Evolutionary conservation across 1,140 invertebrate species (phyloP), one percentile per base, ranked within the genome.

Genomic region (Zaprionus tsacasi): DNA sequence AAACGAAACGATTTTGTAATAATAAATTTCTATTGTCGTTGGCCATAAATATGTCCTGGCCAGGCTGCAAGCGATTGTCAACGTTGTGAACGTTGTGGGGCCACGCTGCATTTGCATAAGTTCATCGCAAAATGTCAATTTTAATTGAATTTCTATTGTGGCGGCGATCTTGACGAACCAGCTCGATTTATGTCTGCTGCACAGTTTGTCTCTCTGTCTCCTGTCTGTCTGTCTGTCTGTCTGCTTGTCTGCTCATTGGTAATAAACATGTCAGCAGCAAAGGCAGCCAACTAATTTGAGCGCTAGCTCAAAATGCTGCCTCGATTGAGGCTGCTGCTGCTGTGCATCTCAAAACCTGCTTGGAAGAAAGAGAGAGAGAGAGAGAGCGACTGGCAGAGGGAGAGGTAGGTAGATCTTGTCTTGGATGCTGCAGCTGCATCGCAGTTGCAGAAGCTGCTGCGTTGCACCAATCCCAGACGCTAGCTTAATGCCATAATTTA

Each of bases 401-500:
- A 48, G 45, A 64, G 45, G 6, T 15, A 75, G 67, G n/a, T 6
- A 75, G 67, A 75, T 75, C 67, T 75, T 75, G 72, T 75, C 67
- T 61, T 38, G 69, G 69, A 67, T 76, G 74, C 74, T 72, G 61
- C 59, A 55, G n/a, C 30, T 40, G 12, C 12, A 13, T 35, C 54
- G 63, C 63, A 60, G 40, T 35, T 54, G 56, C 61, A 64, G 74
- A 74, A 68, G 70, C 65, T 63, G 67, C 50, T 13, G 54, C 50
- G 60, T 40, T 88, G 83, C 83, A 88, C 83, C 83, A 88, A 87
- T 87, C 83, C 83, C 73, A 89, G 80, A 55, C 83, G 74, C 83
- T 83, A 88, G 83, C 77, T 88, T 88, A 81, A 76, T 89, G 85
- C 83, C 83, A 88, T 88, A 88, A 88, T 88, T 88, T 88, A 88